These are phyloP conservation scores for Latrodectus elegans DNA, from an alignment of 2,888 invertebrate genomes.

Conservation along the genomic window DNA sequence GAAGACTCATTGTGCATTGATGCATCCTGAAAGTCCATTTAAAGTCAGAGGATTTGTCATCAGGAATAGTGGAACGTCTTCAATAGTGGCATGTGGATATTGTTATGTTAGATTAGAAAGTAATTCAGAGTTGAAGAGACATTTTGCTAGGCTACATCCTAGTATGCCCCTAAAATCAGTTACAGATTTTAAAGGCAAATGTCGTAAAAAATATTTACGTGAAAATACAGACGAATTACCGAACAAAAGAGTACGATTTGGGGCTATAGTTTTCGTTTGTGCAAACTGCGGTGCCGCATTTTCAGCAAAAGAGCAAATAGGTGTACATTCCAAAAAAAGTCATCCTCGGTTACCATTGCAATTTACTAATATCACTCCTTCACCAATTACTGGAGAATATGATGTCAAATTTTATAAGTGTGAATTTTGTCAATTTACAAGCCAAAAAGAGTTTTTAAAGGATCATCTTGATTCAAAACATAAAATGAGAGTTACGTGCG, in stretches of 20 bases:
- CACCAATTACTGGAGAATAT: not conserved
- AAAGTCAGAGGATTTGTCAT: slow-evolving; percentile 32
- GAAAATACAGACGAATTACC: slow-evolving; percentile 10
- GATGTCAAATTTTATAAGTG: slow-evolving; percentile 37
- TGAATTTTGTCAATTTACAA: slow-evolving; percentile 48
- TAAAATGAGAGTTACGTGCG: slow-evolving; percentile 46
- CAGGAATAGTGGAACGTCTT: not conserved
- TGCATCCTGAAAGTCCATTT: slow-evolving; percentile 50
- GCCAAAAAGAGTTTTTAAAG: slow-evolving; percentile 12
- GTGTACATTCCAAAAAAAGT: slow-evolving; percentile 4
- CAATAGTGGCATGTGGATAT: slow-evolving; percentile 39
- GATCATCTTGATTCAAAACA: slow-evolving; percentile 40
- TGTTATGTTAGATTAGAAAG: slow-evolving; percentile 33
- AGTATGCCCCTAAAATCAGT: slow-evolving; percentile 18
- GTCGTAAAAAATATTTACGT: not conserved
- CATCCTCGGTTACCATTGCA: slow-evolving; percentile 20
- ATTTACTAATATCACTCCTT: not conserved
- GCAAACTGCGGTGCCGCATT: slow-evolving; percentile 47
- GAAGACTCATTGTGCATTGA: slow-evolving; percentile 44
- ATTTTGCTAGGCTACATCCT: slow-evolving; percentile 25
- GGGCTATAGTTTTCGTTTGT: slow-evolving; percentile 18
- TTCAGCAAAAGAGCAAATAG: slow-evolving; percentile 16
- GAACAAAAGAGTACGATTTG: slow-evolving; percentile 32
- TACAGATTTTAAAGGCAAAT: not conserved
- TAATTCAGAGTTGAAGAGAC: slow-evolving; percentile 20